These are phyloP conservation scores for Asbolus verrucosus DNA, from an alignment of 1,140 invertebrate species.

Conservation along the genomic window DNA sequence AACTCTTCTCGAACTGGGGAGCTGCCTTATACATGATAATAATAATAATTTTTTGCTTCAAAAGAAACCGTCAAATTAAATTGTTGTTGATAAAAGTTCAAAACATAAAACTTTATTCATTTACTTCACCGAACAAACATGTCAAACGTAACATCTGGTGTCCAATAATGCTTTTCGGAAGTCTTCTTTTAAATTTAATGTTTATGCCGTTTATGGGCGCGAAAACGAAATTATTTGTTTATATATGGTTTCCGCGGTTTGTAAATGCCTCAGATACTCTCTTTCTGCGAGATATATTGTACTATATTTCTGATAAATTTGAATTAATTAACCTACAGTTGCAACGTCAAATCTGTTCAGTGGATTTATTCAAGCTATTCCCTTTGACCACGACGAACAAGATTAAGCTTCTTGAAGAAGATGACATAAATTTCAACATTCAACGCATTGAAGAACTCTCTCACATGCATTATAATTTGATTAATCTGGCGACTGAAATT, in stretches of 20 bases:
- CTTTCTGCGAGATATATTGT: not conserved
- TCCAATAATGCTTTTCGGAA: too few species aligned
- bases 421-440: not conserved
- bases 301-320: slow-evolving; percentile 5
- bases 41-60: too few species aligned
- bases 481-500: not conserved
- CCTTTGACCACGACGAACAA: not conserved
- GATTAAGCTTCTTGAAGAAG: not conserved
- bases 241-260: not conserved
- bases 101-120: too few species aligned
- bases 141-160: too few species aligned
- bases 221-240: not conserved
- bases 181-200: too few species aligned
- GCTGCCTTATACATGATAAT: too few species aligned
- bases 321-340: slow-evolving; percentile 4
- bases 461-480: not conserved
- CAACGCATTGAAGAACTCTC: not conserved
- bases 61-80: too few species aligned
- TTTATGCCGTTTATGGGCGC: not conserved
- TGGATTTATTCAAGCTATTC: not conserved
- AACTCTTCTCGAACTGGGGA: too few species aligned
- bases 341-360: not conserved
- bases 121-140: too few species aligned
- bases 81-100: too few species aligned
- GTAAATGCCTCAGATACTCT: not conserved